Base-by-base conservation (phyloP, 2,797 vertebrate species). In the Mormyrus proboscirostris region DNA sequence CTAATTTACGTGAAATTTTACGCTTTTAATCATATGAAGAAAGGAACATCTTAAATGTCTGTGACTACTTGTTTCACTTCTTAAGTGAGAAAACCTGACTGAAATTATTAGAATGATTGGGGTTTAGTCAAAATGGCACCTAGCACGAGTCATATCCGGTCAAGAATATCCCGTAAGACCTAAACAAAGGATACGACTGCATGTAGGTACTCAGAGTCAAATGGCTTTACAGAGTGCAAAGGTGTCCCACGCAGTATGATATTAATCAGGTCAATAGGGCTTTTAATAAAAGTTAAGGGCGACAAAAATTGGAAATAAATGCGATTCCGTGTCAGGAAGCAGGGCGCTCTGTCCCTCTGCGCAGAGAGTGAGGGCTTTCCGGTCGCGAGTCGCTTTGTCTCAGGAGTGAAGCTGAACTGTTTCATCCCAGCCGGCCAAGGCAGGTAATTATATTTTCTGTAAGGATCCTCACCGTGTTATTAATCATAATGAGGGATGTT, bases 401-500 rank as follows among this genome's bases (percentile, higher is more conserved):
- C 88, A 88, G 57, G 89, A 19, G 38, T 41, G 19, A 49, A 25
- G 0, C 8, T n/a, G 44, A 85, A 19, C 12, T 2, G 29, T 86
- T 88, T 57, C 86, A 92, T 93, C 89, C 91, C 76, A 87, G 92
- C 92, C 92, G 92, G 94, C 93, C 94, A 93, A 93, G 92, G 92
- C 93, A 88, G 94, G 94, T 96, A 95, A 96, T 96, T 96, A 92
- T 93, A 95, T 96, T 95, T 95, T 94, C 95, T 94, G 88, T 93
- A 95, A 95, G 92, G 93, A 94, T 95, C 93, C 93, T 93, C 94
- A 92, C 94, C 92, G 92, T 93, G 94, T 95, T 96, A 96, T 96
- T 96, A 95, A 95, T 96, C 95, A 95, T 95, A 96, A 96, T 95
- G 94, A 96, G 93, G 93, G 92, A 92, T 93, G 92, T 94, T 95